Evolutionary conservation across 64 coral and sea anemone species (phyloP), one percentile per base, ranked within the genome.

Genomic region (Stylophora pistillata): DNA sequence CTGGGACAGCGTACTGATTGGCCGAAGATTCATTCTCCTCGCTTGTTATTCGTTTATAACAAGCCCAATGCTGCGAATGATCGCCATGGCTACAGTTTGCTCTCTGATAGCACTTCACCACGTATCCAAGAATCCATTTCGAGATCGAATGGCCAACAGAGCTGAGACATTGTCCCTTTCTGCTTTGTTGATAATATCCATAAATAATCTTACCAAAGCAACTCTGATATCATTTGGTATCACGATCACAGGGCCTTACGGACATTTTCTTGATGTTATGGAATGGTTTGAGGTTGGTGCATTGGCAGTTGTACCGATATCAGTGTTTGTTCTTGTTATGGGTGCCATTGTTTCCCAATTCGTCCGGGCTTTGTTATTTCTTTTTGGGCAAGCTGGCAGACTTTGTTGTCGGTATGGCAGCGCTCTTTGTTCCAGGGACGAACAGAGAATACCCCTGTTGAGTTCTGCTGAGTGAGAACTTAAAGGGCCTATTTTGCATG

Each of bases 1-100:
- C 58, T 93, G 91, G 91, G 91, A 93, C 57, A 93, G 91, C 41
- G 47, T 93, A 53, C 64, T 93, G 15, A 93, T 89, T 56, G 91
- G 86, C 59, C 87, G 91, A 76, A 56, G 91, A 31, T 77, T 93
- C 31, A 32, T 89, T 30, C 74, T 85, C 18, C 57, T 93, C 14
- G 81, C 78, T 28, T 56, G 82, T 16, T 33, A 81, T 30, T 81
- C 91, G 27, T 93, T 93, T 58, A 71, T 89, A 18, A 74, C 20
- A 47, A 62, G 78, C 26, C 86, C 91, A 28, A 85, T 89, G 78
- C 13, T 83, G 20, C 91, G 86, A 55, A 26, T 76, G 81, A 57
- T 33, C 65, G 47, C 76, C 4, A 61, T 76, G 72, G 58, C 72
- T 30, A 2, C 75, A 30, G 9, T 23, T 9, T 61, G 73, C 30